phyloP scores from a whole-genome alignment of 2,797 vertebrate genomes.

The Argentina silus region DNA sequence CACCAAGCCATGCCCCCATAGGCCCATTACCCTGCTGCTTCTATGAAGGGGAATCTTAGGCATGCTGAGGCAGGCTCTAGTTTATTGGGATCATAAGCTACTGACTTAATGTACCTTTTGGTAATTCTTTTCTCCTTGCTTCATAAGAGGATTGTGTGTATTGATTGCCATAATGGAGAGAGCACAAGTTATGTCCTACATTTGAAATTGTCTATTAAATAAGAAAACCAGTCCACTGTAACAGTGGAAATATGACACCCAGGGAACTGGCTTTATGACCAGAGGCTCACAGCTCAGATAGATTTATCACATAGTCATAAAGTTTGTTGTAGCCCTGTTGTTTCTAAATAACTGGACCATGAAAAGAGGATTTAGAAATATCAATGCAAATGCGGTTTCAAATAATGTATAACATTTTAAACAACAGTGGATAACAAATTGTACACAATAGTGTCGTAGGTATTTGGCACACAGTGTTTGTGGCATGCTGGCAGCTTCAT shows the following conservation, averaged over 20 bases:
- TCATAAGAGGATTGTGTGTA: slow-evolving; percentile 3
- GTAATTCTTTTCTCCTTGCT: background rate
- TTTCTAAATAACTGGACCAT: slow-evolving; percentile 9
- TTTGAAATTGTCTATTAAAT: slow-evolving; percentile 26
- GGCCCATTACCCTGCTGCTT: slow-evolving; percentile 40
- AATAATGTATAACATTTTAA: background rate
- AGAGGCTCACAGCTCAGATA: slow-evolving; percentile 7
- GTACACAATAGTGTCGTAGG: background rate
- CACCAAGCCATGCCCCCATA: slow-evolving; percentile 8
- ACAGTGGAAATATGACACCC: slow-evolving; percentile 14
- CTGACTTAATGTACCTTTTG: slow-evolving; percentile 15
- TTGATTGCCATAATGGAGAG: slow-evolving; percentile 27
- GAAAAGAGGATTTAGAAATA: slow-evolving; percentile 33
- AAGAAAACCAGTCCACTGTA: slow-evolving; percentile 11
- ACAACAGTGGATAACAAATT: background rate
- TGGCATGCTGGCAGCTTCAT: background rate
- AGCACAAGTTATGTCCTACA: slow-evolving; percentile 8
- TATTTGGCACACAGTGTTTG: background rate
- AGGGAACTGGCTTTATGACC: slow-evolving; percentile 2
- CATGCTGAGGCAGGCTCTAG: slow-evolving; percentile 34
- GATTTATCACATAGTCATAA: slow-evolving; percentile 33
- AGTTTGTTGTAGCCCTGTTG: slow-evolving; percentile 19
- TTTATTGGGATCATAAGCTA: slow-evolving; percentile 32
- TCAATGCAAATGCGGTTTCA: slow-evolving; percentile 37
- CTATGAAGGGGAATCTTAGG: slow-evolving; percentile 36